These are phyloP conservation scores for Pomacea maculata DNA, from an alignment of 1,140 invertebrate genomes.

Conservation along the genomic window DNA sequence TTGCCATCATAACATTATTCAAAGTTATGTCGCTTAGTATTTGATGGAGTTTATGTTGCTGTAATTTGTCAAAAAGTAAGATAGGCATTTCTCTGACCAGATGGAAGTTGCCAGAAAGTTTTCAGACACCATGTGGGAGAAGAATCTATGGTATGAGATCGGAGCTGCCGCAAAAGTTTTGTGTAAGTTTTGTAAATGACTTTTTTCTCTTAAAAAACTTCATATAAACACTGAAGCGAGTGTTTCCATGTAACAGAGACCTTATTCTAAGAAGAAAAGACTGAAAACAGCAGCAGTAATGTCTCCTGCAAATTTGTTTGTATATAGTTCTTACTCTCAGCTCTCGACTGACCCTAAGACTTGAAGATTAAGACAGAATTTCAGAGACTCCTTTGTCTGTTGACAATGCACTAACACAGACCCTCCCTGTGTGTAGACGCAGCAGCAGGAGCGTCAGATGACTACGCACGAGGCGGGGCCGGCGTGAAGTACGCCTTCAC, in stretches of 20 bases:
- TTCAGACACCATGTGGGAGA: constrained; percentile 17
- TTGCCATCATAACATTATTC: not conserved
- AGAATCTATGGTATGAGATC: constrained; percentile 29
- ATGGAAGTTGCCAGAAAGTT: constrained; percentile 28
- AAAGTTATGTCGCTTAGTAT: not conserved
- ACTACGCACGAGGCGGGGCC: constrained; percentile 58
- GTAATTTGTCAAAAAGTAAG: not conserved
- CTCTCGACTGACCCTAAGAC: too few relatives aligned
- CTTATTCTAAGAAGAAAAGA: too few relatives aligned
- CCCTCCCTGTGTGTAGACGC: constrained; percentile 40
- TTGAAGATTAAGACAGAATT: too few relatives aligned
- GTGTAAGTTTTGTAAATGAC: constrained; percentile 35
- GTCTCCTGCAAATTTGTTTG: too few relatives aligned
- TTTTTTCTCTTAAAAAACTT: too few relatives aligned
- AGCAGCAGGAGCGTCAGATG: constrained; percentile 61
- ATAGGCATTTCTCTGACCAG: constrained; percentile 17
- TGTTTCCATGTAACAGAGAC: too few relatives aligned
- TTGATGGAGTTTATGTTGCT: not conserved
- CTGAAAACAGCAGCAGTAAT: too few relatives aligned
- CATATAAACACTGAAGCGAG: too few relatives aligned
- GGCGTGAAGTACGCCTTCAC: constrained; percentile 66
- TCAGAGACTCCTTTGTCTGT: too few relatives aligned
- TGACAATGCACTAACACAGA: too few relatives aligned
- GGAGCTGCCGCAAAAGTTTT: constrained; percentile 37
- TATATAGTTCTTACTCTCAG: too few relatives aligned